phyloP scores from a whole-genome alignment of 1,140 invertebrate species.

The Heliconius hermathena region DNA sequence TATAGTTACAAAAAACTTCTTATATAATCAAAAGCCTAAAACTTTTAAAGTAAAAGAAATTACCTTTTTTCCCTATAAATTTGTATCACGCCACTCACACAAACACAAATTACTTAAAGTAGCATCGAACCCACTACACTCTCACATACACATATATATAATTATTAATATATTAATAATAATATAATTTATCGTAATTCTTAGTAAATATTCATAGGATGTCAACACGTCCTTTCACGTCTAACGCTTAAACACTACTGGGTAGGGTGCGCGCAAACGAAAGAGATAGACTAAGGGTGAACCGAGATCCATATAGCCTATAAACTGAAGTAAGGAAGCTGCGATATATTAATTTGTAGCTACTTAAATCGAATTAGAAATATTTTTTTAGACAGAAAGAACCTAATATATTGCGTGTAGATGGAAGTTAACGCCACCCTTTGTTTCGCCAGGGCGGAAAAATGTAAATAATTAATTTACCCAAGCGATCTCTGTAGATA shows the following conservation, averaged over 20 bases:
- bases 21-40: neutral
- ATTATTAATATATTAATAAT: constrained; percentile 24
- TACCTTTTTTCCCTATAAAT: neutral
- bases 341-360: constrained; percentile 6
- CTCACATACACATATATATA: constrained; percentile 11
- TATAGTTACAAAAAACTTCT: no score
- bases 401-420: neutral
- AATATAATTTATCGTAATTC: constrained; percentile 40
- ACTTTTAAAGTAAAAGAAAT: neutral
- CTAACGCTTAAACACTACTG: constrained; percentile 62
- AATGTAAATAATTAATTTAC: no score
- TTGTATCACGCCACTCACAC: constrained; percentile 17
- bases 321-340: constrained; percentile 57
- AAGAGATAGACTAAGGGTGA: constrained; percentile 53
- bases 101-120: constrained; percentile 17
- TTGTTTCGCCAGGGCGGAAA: no score
- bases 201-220: constrained; percentile 35
- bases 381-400: neutral
- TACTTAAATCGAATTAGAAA: neutral
- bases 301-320: constrained; percentile 63
- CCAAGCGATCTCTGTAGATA: no score
- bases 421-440: no score
- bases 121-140: neutral
- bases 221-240: constrained; percentile 42
- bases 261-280: constrained; percentile 56